Base-by-base conservation (phyloP, 1,140 invertebrate species). In the Plectrocnemia conspersa region DNA sequence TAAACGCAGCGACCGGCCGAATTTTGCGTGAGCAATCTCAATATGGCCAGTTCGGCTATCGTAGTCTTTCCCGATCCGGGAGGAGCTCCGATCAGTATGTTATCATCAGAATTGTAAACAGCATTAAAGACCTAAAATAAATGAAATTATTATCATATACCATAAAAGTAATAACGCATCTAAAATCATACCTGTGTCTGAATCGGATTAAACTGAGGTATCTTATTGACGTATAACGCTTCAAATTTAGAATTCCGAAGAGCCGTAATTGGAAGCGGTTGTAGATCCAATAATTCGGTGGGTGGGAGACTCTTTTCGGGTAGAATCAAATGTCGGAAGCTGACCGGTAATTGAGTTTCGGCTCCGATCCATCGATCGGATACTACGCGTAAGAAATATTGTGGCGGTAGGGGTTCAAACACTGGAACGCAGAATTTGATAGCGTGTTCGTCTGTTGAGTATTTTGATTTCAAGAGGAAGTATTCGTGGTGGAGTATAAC, bases 381-480 rank as follows among this genome's bases (percentile, higher is more conserved):
- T 0, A 88, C 82, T 2, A 87, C 82, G 15, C 91, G 75, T 22
- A 99, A 82, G 69, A 98, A 99, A 72, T 99, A 99, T 66, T 99
- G 95, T 0, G 97, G 97, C 3, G 96, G 95, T 7, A 99, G 68
- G 0, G 97, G 97, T 66, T 99, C 97, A 72, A 98, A 98, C 2
- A 99, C 89, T 0, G 97, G 96, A 6, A 99, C 95, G 72, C 96
- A 99, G 72, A 99, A 97, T 70, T 98, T 98, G 0, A 99, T 83
- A 33, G 93, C 76, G 70, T 99, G 97, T 65, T 98, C 96, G 69
- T 99, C 97, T 56, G 82, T 78, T 29, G 85, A 82, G 74, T 97
- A 99, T 70, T 97, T 96, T 49, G 90, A 80, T 75, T 99, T 99
- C 0, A 99, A 74, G 10, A 99, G 77, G 69, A 99, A 98, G 70